Conservation (phyloP, 2,888 invertebrate species). For the Drosophila austrosaltans region DNA sequence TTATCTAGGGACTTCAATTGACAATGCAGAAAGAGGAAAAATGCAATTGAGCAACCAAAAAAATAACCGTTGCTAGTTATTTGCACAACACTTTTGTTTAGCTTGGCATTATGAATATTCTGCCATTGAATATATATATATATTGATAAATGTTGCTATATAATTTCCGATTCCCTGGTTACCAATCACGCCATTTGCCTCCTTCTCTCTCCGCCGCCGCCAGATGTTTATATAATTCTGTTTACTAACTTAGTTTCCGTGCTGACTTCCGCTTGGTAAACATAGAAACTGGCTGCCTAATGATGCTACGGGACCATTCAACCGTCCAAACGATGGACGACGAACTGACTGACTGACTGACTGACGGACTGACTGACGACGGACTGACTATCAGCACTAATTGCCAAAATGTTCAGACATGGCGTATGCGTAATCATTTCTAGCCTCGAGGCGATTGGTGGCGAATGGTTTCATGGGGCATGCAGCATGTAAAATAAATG, state of each 20-base stretch:
- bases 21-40: neutral
- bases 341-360: neutral
- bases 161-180: neutral
- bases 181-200: neutral
- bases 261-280: constrained; percentile 17
- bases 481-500: constrained; percentile 25
- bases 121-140: neutral
- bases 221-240: constrained; percentile 16
- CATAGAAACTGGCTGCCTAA: neutral
- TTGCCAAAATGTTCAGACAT: constrained; percentile 40
- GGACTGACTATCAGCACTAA: constrained; percentile 30
- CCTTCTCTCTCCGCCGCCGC: neutral
- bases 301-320: no score
- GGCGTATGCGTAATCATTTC: constrained; percentile 49
- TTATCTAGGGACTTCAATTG: neutral
- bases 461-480: constrained; percentile 14
- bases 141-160: neutral
- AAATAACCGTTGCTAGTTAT: neutral
- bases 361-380: neutral
- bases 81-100: constrained; percentile 1
- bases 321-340: neutral
- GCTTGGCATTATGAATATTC: constrained; percentile 1
- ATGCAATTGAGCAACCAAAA: constrained; percentile 7
- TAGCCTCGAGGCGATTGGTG: constrained; percentile 2
- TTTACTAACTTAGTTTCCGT: constrained; percentile 11